Evolutionary conservation across 2,888 invertebrate species (phyloP), one percentile per base, ranked within the genome.

Genomic region (Diabrotica balteata): DNA sequence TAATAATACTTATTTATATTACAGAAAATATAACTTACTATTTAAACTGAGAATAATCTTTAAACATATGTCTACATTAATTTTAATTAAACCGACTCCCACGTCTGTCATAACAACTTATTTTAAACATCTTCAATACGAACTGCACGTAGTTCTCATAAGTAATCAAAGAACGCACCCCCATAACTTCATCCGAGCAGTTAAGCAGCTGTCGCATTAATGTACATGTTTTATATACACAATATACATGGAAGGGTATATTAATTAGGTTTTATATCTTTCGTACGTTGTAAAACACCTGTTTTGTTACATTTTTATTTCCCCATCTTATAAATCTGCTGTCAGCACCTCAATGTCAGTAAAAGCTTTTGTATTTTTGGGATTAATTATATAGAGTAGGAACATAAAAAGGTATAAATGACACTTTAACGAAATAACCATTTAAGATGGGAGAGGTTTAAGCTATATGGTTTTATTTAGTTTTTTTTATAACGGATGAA

Each of bases 221-320:
- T 42, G 43, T 53, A 43, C 55, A 45, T 55, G 55, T 55, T 45
- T 55, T 55, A 45, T 55, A 17, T 55, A 55, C 11, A 55, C 55
- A 55, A 55, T 44, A 45, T 45, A 55, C 45, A 55, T 55, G 55
- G 67, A 65, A 71, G 77, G 77, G 75, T 73, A 73, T 72, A 73
- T 73, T 76, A 76, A 77, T 76, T 75, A 75, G 75, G 75, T 75
- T 75, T 73, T 71, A 70, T 66, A 66, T 71, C 69, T 70, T 47
- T 54, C 11, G 69, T 59, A 55, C 59, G 63, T 63, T 42, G 59
- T 57, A 58, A 68, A 71, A 64, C 71, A 71, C 71, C 71, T 71
- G 68, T 71, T 58, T 63, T 59, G 64, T 68, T 59, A 54, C 63
- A 67, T 62, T 71, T 67, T 64, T 65, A 66, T 65, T 66, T 57